Percentiles rank a stretch among this genome's conserved stretches.
These are phyloP conservation scores for Candidula unifasciata DNA, from an alignment of 2,888 invertebrate genomes.

Conservation along the genomic window DNA sequence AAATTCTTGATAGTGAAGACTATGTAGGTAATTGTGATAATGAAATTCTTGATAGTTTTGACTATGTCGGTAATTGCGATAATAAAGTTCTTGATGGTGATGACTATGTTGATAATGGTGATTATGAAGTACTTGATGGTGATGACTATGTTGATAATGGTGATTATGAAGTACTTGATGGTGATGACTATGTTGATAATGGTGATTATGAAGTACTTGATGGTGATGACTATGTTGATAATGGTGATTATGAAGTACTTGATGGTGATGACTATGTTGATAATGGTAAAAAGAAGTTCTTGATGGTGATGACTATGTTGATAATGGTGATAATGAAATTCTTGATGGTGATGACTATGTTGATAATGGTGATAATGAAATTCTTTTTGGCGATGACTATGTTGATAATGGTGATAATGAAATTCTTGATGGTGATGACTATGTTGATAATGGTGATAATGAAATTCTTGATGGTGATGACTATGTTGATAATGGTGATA, in stretches of 20 bases:
- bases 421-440: background rate
- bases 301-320: slow-evolving; percentile 40
- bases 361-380: slow-evolving; percentile 29
- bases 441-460: background rate
- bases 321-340: slow-evolving; percentile 54
- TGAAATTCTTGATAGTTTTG: slow-evolving; percentile 18
- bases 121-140: background rate
- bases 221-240: background rate
- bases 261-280: slow-evolving; percentile 37
- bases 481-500: background rate
- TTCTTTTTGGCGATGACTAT: background rate
- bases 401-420: background rate
- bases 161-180: slow-evolving; percentile 28
- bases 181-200: slow-evolving; percentile 25
- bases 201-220: slow-evolving; percentile 51
- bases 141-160: slow-evolving; percentile 31
- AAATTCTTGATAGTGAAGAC: slow-evolving; percentile 8
- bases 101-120: slow-evolving; percentile 43
- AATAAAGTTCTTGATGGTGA: background rate
- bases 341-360: background rate
- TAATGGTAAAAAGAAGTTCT: slow-evolving; percentile 31
- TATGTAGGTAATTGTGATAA: slow-evolving; percentile 37
- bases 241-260: background rate
- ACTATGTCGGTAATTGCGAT: background rate
- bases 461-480: slow-evolving; percentile 27